Percentiles rank a stretch among this genome's conserved stretches.
Evolutionary conservation across 2,888 invertebrate species (phyloP).

Genomic region (Sipha maydis): DNA sequence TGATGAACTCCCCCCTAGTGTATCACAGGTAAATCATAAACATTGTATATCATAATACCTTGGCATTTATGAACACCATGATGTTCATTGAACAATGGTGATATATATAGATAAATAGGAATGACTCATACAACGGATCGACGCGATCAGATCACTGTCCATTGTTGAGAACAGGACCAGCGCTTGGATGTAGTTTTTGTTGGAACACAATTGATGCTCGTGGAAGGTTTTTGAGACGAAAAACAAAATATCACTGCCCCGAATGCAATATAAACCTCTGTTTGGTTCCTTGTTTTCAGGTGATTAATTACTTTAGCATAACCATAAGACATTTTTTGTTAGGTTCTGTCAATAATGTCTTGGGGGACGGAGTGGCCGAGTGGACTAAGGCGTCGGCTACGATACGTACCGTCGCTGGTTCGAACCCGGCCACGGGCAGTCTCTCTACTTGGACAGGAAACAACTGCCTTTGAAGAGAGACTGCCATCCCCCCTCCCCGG

Average conservation of each 20-base stretch:
- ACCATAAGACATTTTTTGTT: background rate
- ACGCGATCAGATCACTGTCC: slow-evolving; percentile 83
- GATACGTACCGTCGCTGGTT: no score
- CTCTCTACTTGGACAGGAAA: no score
- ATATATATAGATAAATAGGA: background rate
- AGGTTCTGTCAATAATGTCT: no score
- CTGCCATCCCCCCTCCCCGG: no score
- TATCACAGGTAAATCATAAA: slow-evolving; percentile 21
- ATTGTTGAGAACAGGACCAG: slow-evolving; percentile 83
- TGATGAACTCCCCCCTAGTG: slow-evolving; percentile 19
- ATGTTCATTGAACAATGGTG: background rate
- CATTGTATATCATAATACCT: background rate
- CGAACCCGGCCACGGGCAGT: no score
- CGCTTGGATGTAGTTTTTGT: slow-evolving; percentile 87
- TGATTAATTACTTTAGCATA: slow-evolving; percentile 38
- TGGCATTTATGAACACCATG: background rate
- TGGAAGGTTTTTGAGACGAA: slow-evolving; percentile 82
- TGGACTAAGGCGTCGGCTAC: no score
- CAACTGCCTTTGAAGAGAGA: no score
- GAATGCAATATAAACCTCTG: slow-evolving; percentile 90
- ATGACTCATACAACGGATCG: slow-evolving; percentile 56
- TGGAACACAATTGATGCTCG: slow-evolving; percentile 90
- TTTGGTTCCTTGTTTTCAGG: slow-evolving; percentile 90
- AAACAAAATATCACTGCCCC: slow-evolving; percentile 90
- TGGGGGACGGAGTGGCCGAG: no score